Conservation (phyloP, 1,140 invertebrate species). For the Pogonomyrmex californicus region DNA sequence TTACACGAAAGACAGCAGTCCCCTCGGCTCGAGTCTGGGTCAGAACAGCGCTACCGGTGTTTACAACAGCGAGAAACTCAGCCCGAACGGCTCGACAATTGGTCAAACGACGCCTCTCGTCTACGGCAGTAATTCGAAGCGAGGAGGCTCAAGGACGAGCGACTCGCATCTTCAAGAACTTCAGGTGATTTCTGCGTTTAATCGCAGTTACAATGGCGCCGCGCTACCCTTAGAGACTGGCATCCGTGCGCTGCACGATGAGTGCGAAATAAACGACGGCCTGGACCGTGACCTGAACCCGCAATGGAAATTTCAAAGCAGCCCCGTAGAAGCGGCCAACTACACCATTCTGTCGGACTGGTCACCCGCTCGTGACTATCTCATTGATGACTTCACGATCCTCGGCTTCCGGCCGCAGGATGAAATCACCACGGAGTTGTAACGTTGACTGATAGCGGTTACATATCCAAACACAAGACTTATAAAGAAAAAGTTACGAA, state of each 20-base stretch:
- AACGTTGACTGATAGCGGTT: slow-evolving; percentile 70
- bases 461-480: slow-evolving; percentile 47
- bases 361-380: slow-evolving; percentile 89
- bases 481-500: background rate
- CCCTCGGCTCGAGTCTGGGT: slow-evolving; percentile 80
- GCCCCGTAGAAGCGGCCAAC: slow-evolving; percentile 81
- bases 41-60: slow-evolving; percentile 78
- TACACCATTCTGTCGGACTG: slow-evolving; percentile 88
- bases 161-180: slow-evolving; percentile 82
- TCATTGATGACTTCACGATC: slow-evolving; percentile 91
- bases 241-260: slow-evolving; percentile 23
- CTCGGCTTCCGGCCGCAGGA: slow-evolving; percentile 92
- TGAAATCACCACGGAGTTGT: slow-evolving; percentile 93
- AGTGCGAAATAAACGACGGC: slow-evolving; percentile 65
- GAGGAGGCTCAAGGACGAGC: slow-evolving; percentile 61
- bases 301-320: slow-evolving; percentile 86
- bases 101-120: slow-evolving; percentile 84
- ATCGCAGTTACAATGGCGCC: slow-evolving; percentile 79
- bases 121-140: slow-evolving; percentile 77
- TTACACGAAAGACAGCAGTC: slow-evolving; percentile 84
- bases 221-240: slow-evolving; percentile 51
- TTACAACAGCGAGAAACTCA: slow-evolving; percentile 82
- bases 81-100: slow-evolving; percentile 80
- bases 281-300: slow-evolving; percentile 84
- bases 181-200: slow-evolving; percentile 82